These are phyloP conservation scores for Corythornis leucogaster DNA, from an alignment of 2,797 vertebrate genomes.

Conservation along the genomic window DNA sequence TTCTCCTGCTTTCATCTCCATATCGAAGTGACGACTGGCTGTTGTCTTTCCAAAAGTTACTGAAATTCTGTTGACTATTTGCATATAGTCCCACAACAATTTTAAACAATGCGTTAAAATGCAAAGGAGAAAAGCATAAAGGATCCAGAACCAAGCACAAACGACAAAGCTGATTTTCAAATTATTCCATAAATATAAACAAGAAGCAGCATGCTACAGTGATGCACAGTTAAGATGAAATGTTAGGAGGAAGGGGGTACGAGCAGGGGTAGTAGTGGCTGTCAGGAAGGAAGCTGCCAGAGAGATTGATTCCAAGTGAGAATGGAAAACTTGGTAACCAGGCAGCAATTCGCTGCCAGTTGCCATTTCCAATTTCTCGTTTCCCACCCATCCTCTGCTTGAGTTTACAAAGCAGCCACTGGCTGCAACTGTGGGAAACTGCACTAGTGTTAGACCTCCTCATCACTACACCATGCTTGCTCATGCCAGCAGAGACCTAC, in stretches of 20 bases:
- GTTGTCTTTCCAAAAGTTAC: constrained; percentile 7
- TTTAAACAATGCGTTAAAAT: constrained; percentile 45
- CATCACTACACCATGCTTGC: not conserved
- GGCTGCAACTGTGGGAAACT: not conserved
- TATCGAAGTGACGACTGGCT: not conserved
- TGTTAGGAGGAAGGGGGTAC: not conserved
- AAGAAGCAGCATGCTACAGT: constrained; percentile 52
- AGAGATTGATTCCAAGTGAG: not conserved
- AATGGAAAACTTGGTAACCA: not conserved
- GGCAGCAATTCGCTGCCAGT: constrained; percentile 30
- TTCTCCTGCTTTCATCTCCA: constrained; percentile 18
- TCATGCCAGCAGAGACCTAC: fast-evolving
- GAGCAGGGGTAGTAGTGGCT: not conserved
- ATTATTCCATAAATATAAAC: constrained; percentile 64
- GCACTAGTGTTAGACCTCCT: not conserved
- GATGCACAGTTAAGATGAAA: constrained; percentile 13
- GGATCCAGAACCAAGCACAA: constrained; percentile 50
- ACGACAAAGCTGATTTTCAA: constrained; percentile 69
- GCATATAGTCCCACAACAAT: not conserved
- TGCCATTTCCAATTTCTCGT: constrained; percentile 2
- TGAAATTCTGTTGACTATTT: constrained; percentile 9
- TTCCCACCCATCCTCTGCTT: not conserved
- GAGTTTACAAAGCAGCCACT: not conserved
- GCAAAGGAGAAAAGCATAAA: constrained; percentile 35
- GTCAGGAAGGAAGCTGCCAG: constrained; percentile 29